A percentile compares a stretch with the other conserved stretches of the same genome.
Evolutionary conservation across 1,140 invertebrate species (phyloP).

Genomic region (Conopomorpha cramerella): DNA sequence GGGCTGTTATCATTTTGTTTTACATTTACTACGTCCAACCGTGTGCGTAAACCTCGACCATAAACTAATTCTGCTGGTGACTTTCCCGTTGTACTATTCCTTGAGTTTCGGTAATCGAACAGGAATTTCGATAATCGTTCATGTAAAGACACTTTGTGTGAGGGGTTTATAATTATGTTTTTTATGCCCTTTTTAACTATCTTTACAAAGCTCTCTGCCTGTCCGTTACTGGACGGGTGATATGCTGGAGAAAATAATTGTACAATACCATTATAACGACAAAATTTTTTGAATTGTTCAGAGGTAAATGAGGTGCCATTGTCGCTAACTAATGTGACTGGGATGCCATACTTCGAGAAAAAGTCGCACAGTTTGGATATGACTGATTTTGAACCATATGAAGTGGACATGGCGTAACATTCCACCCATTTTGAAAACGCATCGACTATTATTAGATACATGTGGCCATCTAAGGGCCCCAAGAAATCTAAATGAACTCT

Average conservation of each 20-base stretch:
- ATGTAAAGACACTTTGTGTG: slow-evolving; percentile 2
- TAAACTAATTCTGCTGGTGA: slow-evolving; percentile 13
- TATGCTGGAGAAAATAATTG: slow-evolving; percentile 11
- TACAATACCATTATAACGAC: slow-evolving; percentile 9
- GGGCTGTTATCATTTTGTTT: not conserved
- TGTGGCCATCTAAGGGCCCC: slow-evolving; percentile 4
- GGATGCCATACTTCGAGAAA: slow-evolving; percentile 15
- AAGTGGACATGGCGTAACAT: slow-evolving; percentile 5
- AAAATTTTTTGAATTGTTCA: slow-evolving; percentile 14
- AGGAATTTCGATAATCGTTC: slow-evolving; percentile 13
- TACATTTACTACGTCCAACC: slow-evolving; percentile 10
- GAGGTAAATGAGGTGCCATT: slow-evolving; percentile 20
- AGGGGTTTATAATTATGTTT: slow-evolving; percentile 4
- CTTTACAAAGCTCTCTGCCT: too few species aligned
- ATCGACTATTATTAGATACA: slow-evolving; percentile 10
- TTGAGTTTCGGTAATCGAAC: slow-evolving; percentile 12
- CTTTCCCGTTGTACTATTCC: too few species aligned
- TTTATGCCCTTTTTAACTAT: too few species aligned
- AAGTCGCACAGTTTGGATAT: slow-evolving; percentile 11
- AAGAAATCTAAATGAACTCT: slow-evolving; percentile 13
- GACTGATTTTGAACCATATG: slow-evolving; percentile 4
- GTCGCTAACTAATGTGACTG: slow-evolving; percentile 14
- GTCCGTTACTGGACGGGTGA: too few species aligned
- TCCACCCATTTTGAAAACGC: slow-evolving; percentile 12
- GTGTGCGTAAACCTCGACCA: slow-evolving; percentile 9